Evolutionary conservation across 2,888 invertebrate genomes (phyloP), one percentile per base, ranked within the genome.

Genomic region (Scelioninae gen. 1): DNA sequence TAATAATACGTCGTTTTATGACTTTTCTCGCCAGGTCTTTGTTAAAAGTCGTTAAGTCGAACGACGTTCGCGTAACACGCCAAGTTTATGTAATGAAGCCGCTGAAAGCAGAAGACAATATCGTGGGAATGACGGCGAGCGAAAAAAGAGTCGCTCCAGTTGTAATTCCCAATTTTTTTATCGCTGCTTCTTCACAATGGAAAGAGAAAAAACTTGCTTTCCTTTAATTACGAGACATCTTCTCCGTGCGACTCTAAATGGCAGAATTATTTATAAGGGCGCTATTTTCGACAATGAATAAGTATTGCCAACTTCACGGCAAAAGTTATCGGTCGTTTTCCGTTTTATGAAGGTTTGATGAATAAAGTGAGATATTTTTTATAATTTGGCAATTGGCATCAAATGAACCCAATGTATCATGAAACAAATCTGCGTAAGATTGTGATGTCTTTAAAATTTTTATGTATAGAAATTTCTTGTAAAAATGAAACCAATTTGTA

Each of bases 61-160:
- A 69, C 74, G 40, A 60, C 45, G 53, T 13, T 34, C 45, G 49
- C 63, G 75, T 69, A 74, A 81, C 71, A 63, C 58, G 71, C 53
- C 63, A 76, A 66, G 65, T 76, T 71, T 75, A 71, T 82, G 81
- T 81, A 82, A 82, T 76, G 71, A 71, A 76, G 75, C 51, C 75
- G 58, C 66, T 65, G 76, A 66, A 76, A 82, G 69, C 63, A 58
- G 58, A 81, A 81, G 75, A 81, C 81, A 81, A 81, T 81, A 72
- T 29, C 76, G 71, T 66, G 58, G 55, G 60, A 65, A 66, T 45
- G 23, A 53, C 5, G 31, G 11, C n/a, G 10, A 29, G 23, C 15
- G 43, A 69, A 78, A 66, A 72, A 51, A 60, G 53, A 71, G 47
- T 16, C n/a, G 47, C 63, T 58, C 45, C 58, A 23, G 60, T 47